Percentiles rank a stretch among this genome's conserved stretches.
These are phyloP conservation scores for Acleris emargana DNA, from an alignment of 2,888 invertebrate genomes.

Conservation along the genomic window DNA sequence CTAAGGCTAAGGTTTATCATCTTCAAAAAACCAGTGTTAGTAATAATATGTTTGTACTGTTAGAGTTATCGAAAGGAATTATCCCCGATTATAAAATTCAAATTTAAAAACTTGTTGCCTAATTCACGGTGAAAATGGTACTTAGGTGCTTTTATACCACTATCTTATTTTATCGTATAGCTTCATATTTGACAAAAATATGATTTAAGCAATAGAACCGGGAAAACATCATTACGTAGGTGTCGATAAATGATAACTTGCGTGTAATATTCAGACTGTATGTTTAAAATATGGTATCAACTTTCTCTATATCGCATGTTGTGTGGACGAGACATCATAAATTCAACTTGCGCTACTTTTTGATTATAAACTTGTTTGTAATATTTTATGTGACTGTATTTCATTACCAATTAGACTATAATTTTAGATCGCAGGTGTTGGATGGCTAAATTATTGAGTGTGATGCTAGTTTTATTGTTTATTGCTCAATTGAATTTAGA, in stretches of 20 bases:
- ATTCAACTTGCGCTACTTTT: conserved; percentile 36
- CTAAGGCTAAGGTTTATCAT: too few species aligned
- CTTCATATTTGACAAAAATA: too few species aligned
- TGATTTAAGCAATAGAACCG: too few species aligned
- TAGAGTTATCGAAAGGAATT: too few species aligned
- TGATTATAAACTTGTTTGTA: conserved; percentile 27
- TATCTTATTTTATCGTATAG: too few species aligned
- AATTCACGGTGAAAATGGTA: too few species aligned
- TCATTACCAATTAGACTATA: conserved; percentile 32
- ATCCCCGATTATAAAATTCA: too few species aligned
- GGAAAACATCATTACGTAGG: conserved; percentile 12
- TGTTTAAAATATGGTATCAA: conserved; percentile 21
- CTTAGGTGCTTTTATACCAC: too few species aligned
- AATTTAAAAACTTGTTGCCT: too few species aligned
- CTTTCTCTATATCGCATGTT: conserved; percentile 35
- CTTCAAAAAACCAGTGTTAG: too few species aligned
- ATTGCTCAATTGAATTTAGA: background rate
- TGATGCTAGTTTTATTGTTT: background rate
- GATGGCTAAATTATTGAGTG: background rate
- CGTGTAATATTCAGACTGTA: conserved; percentile 14
- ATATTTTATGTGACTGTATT: conserved; percentile 17
- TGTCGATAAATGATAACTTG: conserved; percentile 11
- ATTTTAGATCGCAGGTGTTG: conserved; percentile 19
- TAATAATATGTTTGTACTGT: too few species aligned
- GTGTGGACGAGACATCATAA: conserved; percentile 35